These are phyloP conservation scores for Clarias gariepinus DNA, from an alignment of 2,113 vertebrate genomes.

Conservation along the genomic window DNA sequence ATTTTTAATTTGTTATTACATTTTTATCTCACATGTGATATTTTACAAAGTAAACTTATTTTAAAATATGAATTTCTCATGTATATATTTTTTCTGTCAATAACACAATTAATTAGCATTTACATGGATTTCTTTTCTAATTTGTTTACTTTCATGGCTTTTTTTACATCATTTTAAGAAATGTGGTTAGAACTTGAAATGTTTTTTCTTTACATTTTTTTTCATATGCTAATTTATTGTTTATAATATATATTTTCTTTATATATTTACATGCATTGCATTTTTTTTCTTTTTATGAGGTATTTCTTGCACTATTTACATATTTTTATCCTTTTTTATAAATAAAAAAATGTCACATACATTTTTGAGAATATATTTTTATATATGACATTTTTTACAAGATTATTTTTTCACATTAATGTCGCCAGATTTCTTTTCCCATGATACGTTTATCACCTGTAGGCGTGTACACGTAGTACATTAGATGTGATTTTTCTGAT, in stretches of 20 bases:
- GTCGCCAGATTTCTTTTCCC: neutral
- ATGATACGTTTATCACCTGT: neutral
- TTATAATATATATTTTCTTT: neutral
- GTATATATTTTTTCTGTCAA: neutral
- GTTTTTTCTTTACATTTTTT: too few species aligned
- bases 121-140: neutral
- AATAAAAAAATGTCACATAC: too few species aligned
- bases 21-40: neutral
- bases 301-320: neutral
- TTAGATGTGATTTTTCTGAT: neutral
- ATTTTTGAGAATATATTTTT: neutral
- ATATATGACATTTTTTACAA: neutral
- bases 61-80: neutral
- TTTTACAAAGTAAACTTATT: neutral
- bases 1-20: neutral
- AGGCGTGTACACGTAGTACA: neutral
- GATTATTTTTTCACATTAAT: neutral
- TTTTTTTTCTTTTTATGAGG: too few species aligned
- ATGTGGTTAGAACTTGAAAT: neutral
- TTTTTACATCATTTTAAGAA: neutral
- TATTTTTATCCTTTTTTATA: neutral
- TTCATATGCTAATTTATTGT: neutral
- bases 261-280: neutral
- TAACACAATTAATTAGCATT: neutral
- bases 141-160: neutral